Base-by-base conservation (phyloP, 2,797 vertebrate species). In the Melanotaenia pygmaea region DNA sequence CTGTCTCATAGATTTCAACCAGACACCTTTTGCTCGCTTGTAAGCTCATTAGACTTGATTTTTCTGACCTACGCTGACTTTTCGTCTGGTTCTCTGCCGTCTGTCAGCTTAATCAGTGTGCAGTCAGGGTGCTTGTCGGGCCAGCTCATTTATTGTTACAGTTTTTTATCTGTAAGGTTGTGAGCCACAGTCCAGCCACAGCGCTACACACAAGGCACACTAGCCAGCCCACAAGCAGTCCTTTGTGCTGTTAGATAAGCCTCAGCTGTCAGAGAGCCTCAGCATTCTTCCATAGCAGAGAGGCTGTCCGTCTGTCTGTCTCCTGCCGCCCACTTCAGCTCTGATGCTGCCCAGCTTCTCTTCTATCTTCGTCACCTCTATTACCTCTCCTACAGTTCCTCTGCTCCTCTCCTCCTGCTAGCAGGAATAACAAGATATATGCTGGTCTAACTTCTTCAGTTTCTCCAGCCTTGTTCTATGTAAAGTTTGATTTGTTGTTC, bases 181-280 rank as follows among this genome's bases (percentile, higher is more conserved):
- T 85, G 88, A 84, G 62, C 86, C 86, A 85, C 79, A 79, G 77
- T 68, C 80, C 74, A 61, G 63, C 80, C 43, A 24, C 70, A 61
- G 64, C 13, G 68, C 83, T 79, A 30, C 85, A 64, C 71, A 60
- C 56, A 34, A 22, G 59, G 76, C 82, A 76, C 77, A 53, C 77
- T 72, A 77, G 78, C 75, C 3, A 69, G 57, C 75, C 84, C 68
- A 92, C 90, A 94, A 86, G 83, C 83, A 11, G 83, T 72, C 83
- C 86, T 92, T 94, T 94, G 91, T 94, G 87, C 85, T 35, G 70
- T 68, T 74, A 82, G 90, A 91, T 90, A 91, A 91, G 90, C 81
- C 91, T 83, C 95, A 95, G 94, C 94, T 95, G 95, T 93, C 92
- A 85, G 80, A 94, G 90, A 86, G 85, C 87, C 85, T 94, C 90